Percentiles rank a stretch among this genome's conserved stretches.
Conservation (phyloP, 2,113 vertebrate genomes). For the Rhipidura dahli region DNA sequence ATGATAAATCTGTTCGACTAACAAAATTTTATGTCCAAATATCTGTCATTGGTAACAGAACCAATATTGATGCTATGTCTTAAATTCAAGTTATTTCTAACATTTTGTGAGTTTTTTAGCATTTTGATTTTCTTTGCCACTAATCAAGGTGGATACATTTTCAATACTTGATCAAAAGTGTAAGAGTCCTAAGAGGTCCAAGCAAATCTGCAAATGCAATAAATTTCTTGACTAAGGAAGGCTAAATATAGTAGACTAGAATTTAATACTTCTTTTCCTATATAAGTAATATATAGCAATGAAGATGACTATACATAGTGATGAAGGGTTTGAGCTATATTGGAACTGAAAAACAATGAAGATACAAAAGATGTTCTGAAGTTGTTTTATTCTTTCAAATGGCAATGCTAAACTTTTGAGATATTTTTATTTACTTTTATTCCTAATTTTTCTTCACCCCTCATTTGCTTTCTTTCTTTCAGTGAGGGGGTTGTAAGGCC, state of each 20-base stretch:
- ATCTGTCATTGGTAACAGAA: conserved; percentile 28
- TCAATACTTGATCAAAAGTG: neutral
- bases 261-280: neutral
- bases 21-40: conserved; percentile 38
- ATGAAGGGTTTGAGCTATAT: neutral
- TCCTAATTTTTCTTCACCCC: neutral
- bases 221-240: neutral
- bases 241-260: neutral
- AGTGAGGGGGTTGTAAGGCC: neutral
- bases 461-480: neutral
- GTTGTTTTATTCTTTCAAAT: neutral
- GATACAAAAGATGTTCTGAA: neutral
- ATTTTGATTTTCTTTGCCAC: neutral
- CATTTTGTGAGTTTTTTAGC: neutral
- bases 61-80: neutral
- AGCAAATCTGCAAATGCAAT: neutral
- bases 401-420: neutral
- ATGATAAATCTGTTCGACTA: conserved; percentile 57
- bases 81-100: neutral
- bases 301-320: neutral
- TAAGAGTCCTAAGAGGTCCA: neutral
- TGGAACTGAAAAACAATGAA: neutral
- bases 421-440: neutral
- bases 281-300: neutral
- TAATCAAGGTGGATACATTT: neutral